Percentiles rank a stretch among this genome's conserved stretches.
Conservation (phyloP, 2,113 vertebrate species). For the Entomyzon cyanotis region DNA sequence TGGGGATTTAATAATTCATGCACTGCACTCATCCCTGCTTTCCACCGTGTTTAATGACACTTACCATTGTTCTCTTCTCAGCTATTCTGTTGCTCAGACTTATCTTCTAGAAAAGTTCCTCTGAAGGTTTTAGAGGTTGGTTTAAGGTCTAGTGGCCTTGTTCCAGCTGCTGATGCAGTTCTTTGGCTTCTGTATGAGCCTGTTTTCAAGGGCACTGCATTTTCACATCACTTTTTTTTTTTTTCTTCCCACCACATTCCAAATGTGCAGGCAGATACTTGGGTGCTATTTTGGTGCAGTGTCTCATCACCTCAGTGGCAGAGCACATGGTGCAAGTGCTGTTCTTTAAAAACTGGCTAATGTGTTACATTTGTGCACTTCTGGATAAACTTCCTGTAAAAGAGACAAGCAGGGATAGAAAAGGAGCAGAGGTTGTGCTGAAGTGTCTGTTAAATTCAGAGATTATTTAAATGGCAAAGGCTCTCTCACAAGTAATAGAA, state of each 20-base stretch:
- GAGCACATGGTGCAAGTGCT: neutral
- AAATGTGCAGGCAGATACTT: neutral
- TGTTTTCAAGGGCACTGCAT: slow-evolving; percentile 14
- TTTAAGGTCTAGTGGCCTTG: slow-evolving; percentile 50
- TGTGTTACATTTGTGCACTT: neutral
- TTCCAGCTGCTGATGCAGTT: slow-evolving; percentile 62
- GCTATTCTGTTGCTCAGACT: slow-evolving; percentile 13
- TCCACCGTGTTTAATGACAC: neutral
- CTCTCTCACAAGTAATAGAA: neutral
- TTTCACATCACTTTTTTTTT: slow-evolving; percentile 7
- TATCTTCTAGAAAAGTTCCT: slow-evolving; percentile 43
- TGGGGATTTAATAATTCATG: slow-evolving; percentile 32
- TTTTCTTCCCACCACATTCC: neutral
- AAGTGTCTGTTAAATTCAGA: neutral
- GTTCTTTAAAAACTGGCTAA: neutral
- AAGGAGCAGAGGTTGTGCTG: neutral
- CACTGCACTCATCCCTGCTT: neutral
- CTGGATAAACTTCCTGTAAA: neutral
- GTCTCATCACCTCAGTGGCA: neutral
- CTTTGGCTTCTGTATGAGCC: slow-evolving; percentile 2
- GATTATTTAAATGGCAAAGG: neutral
- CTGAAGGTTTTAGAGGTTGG: slow-evolving; percentile 37
- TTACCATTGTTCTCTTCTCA: neutral
- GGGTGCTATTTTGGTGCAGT: too few relatives aligned
- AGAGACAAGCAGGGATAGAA: neutral